These are phyloP conservation scores for Drosophila picticornis DNA, from an alignment of 2,888 invertebrate species.

Conservation along the genomic window DNA sequence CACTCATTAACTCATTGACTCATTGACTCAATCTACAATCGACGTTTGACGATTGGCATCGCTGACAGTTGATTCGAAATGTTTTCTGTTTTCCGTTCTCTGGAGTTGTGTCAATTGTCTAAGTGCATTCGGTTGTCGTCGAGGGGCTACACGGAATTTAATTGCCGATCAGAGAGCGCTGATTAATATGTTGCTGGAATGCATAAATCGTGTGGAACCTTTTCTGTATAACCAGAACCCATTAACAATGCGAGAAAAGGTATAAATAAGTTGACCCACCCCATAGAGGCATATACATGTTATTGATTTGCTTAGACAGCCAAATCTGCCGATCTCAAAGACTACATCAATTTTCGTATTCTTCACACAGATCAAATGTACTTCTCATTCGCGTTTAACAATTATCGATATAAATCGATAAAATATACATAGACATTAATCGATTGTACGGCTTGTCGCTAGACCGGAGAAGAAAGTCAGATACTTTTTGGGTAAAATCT, in stretches of 20 bases:
- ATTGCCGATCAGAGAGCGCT: slow-evolving; percentile 58
- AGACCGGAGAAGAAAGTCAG: not conserved
- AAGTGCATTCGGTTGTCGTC: slow-evolving; percentile 53
- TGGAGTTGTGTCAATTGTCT: slow-evolving; percentile 10
- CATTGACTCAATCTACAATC: slow-evolving; percentile 19
- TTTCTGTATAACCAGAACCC: not conserved
- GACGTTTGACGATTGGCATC: slow-evolving; percentile 17
- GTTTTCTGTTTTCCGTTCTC: slow-evolving; percentile 11
- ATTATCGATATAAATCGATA: too few species aligned
- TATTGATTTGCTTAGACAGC: not conserved
- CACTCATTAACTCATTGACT: slow-evolving; percentile 4
- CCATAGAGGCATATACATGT: not conserved
- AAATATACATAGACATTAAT: not conserved
- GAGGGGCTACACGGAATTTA: slow-evolving; percentile 34
- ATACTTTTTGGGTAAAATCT: not conserved
- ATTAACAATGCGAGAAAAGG: not conserved
- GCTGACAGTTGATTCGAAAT: slow-evolving; percentile 45
- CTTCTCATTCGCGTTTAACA: too few species aligned
- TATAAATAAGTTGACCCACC: not conserved
- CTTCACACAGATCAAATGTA: not conserved
- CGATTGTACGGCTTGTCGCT: not conserved
- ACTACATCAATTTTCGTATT: not conserved
- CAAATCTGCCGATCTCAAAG: not conserved
- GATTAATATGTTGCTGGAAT: slow-evolving; percentile 67
- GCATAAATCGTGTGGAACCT: slow-evolving; percentile 25